Conservation (phyloP, 2,888 invertebrate genomes). For the Pyralis farinalis region DNA sequence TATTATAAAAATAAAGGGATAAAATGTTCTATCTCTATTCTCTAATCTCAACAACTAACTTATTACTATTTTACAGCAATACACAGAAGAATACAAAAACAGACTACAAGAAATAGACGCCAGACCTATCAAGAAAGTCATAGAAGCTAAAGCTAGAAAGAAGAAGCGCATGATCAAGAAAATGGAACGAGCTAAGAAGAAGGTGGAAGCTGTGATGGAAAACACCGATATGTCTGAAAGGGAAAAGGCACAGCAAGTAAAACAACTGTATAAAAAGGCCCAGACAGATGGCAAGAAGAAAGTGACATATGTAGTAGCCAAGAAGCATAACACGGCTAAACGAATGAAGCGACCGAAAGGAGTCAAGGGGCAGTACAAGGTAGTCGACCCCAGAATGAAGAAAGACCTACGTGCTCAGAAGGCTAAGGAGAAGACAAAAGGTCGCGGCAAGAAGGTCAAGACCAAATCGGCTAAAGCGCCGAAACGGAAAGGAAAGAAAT, state of each 20-base stretch:
- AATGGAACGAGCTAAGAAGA: slow-evolving; percentile 96
- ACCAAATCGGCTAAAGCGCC: slow-evolving; percentile 22
- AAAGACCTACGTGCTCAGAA: slow-evolving; percentile 91
- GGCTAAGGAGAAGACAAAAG: slow-evolving; percentile 81
- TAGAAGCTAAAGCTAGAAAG: slow-evolving; percentile 98
- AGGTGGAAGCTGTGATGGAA: slow-evolving; percentile 96
- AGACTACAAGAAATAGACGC: slow-evolving; percentile 93
- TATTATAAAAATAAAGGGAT: too few species aligned
- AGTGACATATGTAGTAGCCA: slow-evolving; percentile 95
- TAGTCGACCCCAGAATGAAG: slow-evolving; percentile 98
- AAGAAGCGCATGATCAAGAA: slow-evolving; percentile 93
- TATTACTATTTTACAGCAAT: slow-evolving; percentile 84
- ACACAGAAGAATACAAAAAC: slow-evolving; percentile 92
- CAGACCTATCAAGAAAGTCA: slow-evolving; percentile 97
- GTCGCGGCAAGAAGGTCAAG: slow-evolving; percentile 61
- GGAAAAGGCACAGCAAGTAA: slow-evolving; percentile 96
- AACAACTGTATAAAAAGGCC: slow-evolving; percentile 95
- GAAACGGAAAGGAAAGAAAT: slow-evolving; percentile 54
- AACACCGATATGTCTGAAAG: slow-evolving; percentile 93
- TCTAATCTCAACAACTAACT: too few species aligned
- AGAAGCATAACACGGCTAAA: slow-evolving; percentile 90
- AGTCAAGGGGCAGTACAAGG: slow-evolving; percentile 94
- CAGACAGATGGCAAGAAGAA: slow-evolving; percentile 92
- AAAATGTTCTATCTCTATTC: too few species aligned
- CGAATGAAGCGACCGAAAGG: slow-evolving; percentile 90